These are phyloP conservation scores for Girardinichthys multiradiatus DNA, from an alignment of 2,113 vertebrate species.

Conservation along the genomic window DNA sequence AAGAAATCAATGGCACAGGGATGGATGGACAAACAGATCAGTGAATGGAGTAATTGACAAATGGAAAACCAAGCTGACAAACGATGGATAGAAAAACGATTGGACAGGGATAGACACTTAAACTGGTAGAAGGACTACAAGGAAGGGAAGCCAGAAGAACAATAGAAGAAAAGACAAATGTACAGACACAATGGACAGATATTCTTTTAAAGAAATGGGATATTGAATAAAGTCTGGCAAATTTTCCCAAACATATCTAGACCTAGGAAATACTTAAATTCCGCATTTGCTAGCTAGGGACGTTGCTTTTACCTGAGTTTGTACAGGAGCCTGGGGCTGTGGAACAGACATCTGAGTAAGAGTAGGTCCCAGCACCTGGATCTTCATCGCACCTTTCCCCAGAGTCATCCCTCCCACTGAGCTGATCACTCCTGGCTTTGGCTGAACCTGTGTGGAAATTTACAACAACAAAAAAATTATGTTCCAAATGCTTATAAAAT, in stretches of 20 bases:
- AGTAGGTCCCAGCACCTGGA: slow-evolving; percentile 77
- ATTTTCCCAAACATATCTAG: neutral
- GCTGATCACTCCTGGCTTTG: slow-evolving; percentile 84
- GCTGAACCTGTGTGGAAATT: slow-evolving; percentile 68
- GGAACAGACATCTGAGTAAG: slow-evolving; percentile 75
- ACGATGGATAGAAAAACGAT: neutral
- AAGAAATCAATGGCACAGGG: no score
- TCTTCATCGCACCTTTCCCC: slow-evolving; percentile 78
- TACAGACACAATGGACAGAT: neutral
- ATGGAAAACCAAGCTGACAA: neutral
- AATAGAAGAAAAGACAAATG: no score
- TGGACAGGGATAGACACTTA: neutral
- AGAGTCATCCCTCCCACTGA: slow-evolving; percentile 77
- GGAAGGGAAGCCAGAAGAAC: neutral
- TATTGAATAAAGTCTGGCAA: neutral
- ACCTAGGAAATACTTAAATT: no score
- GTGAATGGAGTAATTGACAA: neutral
- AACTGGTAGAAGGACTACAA: no score
- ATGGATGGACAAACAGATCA: no score
- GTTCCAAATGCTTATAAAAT: neutral
- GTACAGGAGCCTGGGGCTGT: slow-evolving; percentile 60
- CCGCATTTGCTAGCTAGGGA: no score
- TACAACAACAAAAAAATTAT: neutral
- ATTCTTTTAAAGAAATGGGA: no score
- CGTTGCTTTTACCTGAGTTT: slow-evolving; percentile 68